A percentile compares a stretch with the other conserved stretches of the same genome.
Evolutionary conservation across 1,140 invertebrate species (phyloP).

Genomic region (Chelonus insularis): DNA sequence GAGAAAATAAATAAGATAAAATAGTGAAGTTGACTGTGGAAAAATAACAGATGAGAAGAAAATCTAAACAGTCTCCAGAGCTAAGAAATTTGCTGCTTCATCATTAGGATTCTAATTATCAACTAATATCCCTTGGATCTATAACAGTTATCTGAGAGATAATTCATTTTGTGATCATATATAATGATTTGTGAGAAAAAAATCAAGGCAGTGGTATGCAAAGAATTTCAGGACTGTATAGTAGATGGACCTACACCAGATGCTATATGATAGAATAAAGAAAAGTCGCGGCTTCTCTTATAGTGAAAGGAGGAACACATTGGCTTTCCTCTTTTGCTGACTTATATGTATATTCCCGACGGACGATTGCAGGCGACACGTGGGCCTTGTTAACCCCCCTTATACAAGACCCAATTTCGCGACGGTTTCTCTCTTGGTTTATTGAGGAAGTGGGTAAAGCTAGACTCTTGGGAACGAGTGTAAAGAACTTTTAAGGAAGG

Average conservation of each 20-base stretch:
- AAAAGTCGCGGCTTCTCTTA: background rate
- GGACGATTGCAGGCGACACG: constrained; percentile 12
- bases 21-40: too few relatives aligned
- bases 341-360: background rate
- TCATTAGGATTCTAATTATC: too few relatives aligned
- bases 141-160: too few relatives aligned
- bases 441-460: constrained; percentile 32
- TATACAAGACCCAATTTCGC: constrained; percentile 19
- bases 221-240: background rate
- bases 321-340: background rate
- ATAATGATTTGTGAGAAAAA: too few relatives aligned
- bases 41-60: too few relatives aligned
- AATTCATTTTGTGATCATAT: too few relatives aligned
- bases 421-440: constrained; percentile 9
- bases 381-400: constrained; percentile 12
- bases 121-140: too few relatives aligned
- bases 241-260: background rate
- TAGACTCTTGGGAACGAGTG: background rate
- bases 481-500: constrained; percentile 12
- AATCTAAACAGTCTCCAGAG: too few relatives aligned
- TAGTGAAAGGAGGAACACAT: background rate
- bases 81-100: too few relatives aligned
- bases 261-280: background rate
- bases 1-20: too few relatives aligned
- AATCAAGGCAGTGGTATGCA: background rate